Conservation (phyloP, 2,888 invertebrate species). For the Rhagophthalmus giganteus region DNA sequence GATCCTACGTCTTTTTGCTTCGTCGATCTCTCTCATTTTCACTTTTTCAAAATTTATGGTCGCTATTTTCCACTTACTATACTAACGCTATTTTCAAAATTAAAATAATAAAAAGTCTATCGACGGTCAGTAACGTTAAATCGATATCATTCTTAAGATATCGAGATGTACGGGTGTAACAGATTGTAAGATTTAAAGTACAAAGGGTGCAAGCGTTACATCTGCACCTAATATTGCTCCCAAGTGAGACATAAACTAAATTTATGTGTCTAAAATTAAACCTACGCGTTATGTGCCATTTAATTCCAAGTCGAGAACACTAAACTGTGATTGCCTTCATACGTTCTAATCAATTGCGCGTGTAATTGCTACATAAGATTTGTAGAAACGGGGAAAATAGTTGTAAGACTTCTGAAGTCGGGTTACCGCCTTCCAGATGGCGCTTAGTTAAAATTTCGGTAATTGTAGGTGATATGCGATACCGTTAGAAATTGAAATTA, state of each 20-base stretch:
- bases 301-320: slow-evolving; percentile 31
- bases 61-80: no score
- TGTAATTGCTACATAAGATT: slow-evolving; percentile 35
- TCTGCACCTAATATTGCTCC: slow-evolving; percentile 35
- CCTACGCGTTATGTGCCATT: slow-evolving; percentile 35
- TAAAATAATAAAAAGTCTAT: no score
- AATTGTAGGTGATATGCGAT: no score
- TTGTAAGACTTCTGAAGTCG: not conserved
- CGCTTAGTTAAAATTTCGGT: no score
- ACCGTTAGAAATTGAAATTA: no score
- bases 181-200: slow-evolving; percentile 14
- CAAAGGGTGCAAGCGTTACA: slow-evolving; percentile 20
- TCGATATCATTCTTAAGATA: not conserved
- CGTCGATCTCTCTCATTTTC: slow-evolving; percentile 16
- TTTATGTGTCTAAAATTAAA: slow-evolving; percentile 41
- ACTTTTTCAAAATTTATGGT: slow-evolving; percentile 5
- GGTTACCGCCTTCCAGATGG: no score
- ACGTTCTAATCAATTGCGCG: slow-evolving; percentile 40
- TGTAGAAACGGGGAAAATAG: slow-evolving; percentile 18
- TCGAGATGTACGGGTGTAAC: slow-evolving; percentile 2
- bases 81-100: no score
- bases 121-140: not conserved
- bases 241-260: slow-evolving; percentile 40
- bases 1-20: slow-evolving; percentile 22
- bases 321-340: slow-evolving; percentile 37